These are phyloP conservation scores for Avahi laniger DNA, from an alignment of 2,797 vertebrate genomes.

Conservation along the genomic window DNA sequence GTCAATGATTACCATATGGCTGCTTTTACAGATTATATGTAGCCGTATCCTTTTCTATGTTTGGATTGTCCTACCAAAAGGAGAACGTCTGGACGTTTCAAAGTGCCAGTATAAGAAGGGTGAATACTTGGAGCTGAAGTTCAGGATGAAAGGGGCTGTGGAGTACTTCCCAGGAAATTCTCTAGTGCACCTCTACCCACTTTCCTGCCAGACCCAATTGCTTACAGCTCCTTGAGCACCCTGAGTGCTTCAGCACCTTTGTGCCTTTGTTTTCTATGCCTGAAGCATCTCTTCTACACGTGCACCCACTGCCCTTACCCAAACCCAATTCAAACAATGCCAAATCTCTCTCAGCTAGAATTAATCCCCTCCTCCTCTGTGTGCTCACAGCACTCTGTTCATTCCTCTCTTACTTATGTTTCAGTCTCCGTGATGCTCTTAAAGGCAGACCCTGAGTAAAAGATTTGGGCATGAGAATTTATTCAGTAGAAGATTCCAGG, in stretches of 20 bases:
- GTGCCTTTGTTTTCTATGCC: not conserved
- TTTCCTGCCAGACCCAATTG: not conserved
- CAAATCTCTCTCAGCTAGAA: not conserved
- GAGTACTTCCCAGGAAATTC: not conserved
- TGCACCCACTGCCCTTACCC: not conserved
- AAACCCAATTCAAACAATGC: not conserved
- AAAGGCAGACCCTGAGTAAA: not conserved
- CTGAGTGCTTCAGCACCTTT: not conserved
- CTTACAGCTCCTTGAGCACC: not conserved
- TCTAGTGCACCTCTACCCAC: not conserved
- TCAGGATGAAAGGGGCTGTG: not conserved
- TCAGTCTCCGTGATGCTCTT: not conserved
- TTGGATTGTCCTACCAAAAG: not conserved
- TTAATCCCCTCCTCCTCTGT: not conserved
- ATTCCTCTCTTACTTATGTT: not conserved
- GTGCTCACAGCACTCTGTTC: not conserved
- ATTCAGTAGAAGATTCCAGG: not conserved
- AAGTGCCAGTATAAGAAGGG: not conserved
- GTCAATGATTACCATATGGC: not conserved
- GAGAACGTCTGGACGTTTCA: not conserved
- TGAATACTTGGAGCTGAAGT: not conserved
- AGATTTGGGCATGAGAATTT: not conserved
- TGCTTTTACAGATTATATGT: not conserved
- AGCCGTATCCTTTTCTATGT: not conserved
- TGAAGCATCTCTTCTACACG: not conserved